Base-by-base conservation (phyloP, 2,113 vertebrate genomes). In the Hippocampus comes region DNA sequence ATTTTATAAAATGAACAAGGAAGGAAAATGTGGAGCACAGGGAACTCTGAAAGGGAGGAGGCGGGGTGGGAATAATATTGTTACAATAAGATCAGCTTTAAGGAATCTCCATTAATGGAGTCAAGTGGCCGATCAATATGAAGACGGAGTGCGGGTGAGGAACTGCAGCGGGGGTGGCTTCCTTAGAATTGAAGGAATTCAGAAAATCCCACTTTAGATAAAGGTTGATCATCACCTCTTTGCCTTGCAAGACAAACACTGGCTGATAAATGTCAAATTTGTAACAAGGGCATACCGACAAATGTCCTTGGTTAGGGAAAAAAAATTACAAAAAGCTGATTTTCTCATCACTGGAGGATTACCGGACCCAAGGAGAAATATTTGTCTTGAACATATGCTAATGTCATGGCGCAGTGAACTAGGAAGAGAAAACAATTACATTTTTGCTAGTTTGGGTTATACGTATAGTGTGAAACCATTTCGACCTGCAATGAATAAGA, bases 1-100 rank as follows among this genome's bases (percentile, higher is more conserved):
- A 87, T 87, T 83, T 87, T 78, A 90, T 86, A 84, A 89, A 74
- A 71, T 79, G 70, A 30, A 73, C 75, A 74, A 71, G 76, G 75
- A 70, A 65, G 70, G 18, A 66, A 74, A 74, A 71, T 81, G 79
- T 72, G 72, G 75, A 79, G 72, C 43, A 4, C 43, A 77, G 78
- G 71, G 72, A 79, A 74, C 66, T 71, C 67, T 77, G 43, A 77
- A 68, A 73, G 61, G 64, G 51, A 56, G 55, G 49, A 34, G 1
- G 61, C 25, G 51, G 18, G 14, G 2, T 67, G 66, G 56, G 56
- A 82, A 73, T 80, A 81, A 84, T 85, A 72, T 78, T 82, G 82
- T 89, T 82, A 90, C 71, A 80, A 68, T 72, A 71, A 30, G 17
- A 67, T 65, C 23, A 68, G 72, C 79, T 87, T 87, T 78, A 82